Conservation (phyloP, 1,140 invertebrate species). For the Rhopalosiphum padi region DNA sequence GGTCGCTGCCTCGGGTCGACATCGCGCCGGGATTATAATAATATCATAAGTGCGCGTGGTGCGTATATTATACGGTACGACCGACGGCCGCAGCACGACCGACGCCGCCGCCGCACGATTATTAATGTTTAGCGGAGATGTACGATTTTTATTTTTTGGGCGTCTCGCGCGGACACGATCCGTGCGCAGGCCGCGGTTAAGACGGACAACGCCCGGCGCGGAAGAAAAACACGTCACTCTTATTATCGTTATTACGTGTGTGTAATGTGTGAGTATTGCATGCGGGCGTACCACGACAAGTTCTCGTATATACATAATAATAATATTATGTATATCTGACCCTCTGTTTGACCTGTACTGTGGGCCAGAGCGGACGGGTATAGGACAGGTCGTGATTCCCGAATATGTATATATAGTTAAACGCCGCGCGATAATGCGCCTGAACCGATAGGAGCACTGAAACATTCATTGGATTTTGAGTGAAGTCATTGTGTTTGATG, state of each 20-base stretch:
- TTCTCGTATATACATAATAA: not conserved
- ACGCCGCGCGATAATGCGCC: too few species aligned
- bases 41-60: not conserved
- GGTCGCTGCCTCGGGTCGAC: not conserved
- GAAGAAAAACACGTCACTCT: not conserved
- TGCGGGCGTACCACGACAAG: not conserved
- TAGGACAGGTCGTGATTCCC: too few species aligned
- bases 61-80: not conserved
- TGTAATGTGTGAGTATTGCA: not conserved
- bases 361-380: not conserved
- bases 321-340: not conserved
- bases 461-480: too few species aligned
- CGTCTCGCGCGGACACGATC: not conserved
- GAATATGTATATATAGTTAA: too few species aligned
- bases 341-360: not conserved
- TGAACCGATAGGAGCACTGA: too few species aligned
- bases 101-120: not conserved
- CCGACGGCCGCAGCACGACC: not conserved
- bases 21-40: not conserved
- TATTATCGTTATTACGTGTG: not conserved
- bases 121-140: not conserved
- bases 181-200: not conserved
- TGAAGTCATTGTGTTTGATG: too few species aligned
- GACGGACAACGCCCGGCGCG: not conserved
- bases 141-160: not conserved